phyloP scores from a whole-genome alignment of 2,797 vertebrate genomes.

The Borostomias antarcticus region DNA sequence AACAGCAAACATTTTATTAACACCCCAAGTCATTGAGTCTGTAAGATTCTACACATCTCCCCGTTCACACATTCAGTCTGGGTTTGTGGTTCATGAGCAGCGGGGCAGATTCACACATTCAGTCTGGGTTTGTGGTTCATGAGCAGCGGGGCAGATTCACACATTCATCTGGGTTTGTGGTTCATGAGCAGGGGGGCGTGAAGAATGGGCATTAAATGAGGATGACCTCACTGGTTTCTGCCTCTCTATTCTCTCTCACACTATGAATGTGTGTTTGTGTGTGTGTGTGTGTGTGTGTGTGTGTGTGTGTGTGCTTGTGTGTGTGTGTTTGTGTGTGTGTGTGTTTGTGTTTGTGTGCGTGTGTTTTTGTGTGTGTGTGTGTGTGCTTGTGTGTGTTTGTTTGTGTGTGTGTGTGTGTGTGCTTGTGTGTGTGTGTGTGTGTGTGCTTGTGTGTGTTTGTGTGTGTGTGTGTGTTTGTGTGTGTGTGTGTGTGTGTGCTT shows the following conservation, averaged over 20 bases:
- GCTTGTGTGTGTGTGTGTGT: too few species aligned
- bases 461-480: too few species aligned
- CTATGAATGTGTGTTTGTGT: neutral
- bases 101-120: too few species aligned
- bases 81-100: neutral
- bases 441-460: too few species aligned
- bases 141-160: too few species aligned
- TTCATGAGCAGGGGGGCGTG: neutral
- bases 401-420: too few species aligned
- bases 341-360: too few species aligned
- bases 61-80: conserved; percentile 1
- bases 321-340: too few species aligned
- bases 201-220: conserved; percentile 5
- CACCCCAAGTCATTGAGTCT: neutral
- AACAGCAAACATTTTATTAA: conserved; percentile 8
- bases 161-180: too few species aligned
- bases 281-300: neutral
- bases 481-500: too few species aligned
- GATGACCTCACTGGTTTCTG: conserved; percentile 5
- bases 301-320: neutral
- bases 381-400: too few species aligned
- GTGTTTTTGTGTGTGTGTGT: too few species aligned
- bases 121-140: neutral
- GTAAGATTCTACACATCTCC: neutral
- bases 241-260: neutral